Conservation (phyloP, 2,113 vertebrate genomes). For the Pelecanus crispus region DNA sequence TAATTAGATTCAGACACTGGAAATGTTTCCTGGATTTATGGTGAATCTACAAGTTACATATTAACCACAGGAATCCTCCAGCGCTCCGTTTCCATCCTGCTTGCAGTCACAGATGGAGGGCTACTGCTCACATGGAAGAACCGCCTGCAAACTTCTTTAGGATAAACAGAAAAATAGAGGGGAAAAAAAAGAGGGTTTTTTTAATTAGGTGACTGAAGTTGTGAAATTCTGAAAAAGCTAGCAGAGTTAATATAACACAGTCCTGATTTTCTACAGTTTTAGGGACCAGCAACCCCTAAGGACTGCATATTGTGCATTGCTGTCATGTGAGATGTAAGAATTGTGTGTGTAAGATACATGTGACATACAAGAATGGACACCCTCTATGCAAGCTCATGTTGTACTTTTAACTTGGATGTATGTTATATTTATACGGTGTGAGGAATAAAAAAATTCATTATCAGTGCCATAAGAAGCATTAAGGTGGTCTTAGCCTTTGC, state of each 20-base stretch:
- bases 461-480: not conserved
- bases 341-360: not conserved
- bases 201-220: not conserved
- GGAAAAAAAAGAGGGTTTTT: not conserved
- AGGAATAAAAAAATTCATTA: not conserved
- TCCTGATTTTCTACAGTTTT: not conserved
- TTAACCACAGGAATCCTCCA: slow-evolving; percentile 31
- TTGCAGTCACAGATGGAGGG: not conserved
- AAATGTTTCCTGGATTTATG: slow-evolving; percentile 41
- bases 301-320: not conserved
- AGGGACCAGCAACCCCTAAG: not conserved
- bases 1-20: slow-evolving; percentile 49
- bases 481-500: not conserved
- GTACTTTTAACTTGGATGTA: not conserved
- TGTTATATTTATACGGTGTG: not conserved
- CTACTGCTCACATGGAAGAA: not conserved
- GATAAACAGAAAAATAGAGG: not conserved
- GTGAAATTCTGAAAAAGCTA: not conserved
- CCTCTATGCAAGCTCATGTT: not conserved
- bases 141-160: not conserved
- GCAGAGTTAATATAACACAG: not conserved
- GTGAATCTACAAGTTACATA: slow-evolving; percentile 26
- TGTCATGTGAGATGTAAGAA: not conserved
- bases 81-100: not conserved
- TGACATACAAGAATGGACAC: not conserved